phyloP scores from a whole-genome alignment of 1,140 invertebrate genomes.

The Drosophila miranda region DNA sequence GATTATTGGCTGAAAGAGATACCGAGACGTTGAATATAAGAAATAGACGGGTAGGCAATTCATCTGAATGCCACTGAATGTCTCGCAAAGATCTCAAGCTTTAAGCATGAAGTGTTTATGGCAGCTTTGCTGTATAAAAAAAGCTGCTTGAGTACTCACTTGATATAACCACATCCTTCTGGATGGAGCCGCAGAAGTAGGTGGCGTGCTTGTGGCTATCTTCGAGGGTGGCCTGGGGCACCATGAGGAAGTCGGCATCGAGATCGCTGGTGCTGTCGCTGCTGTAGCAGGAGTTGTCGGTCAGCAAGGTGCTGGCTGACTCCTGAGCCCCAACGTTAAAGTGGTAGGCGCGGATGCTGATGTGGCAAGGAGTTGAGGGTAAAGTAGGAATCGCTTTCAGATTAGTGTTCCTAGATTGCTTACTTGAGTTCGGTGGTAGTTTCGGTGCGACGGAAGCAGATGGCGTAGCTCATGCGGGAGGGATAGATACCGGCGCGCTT shows the following conservation, averaged over 20 bases:
- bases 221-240: slow-evolving; percentile 66
- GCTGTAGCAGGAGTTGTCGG: slow-evolving; percentile 62
- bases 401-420: no score
- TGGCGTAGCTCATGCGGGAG: slow-evolving; percentile 71
- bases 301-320: slow-evolving; percentile 32
- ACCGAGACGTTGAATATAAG: not conserved
- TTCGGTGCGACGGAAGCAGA: slow-evolving; percentile 62
- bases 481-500: slow-evolving; percentile 67
- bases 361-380: no score
- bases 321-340: slow-evolving; percentile 61
- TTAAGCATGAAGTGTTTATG: not conserved
- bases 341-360: slow-evolving; percentile 58
- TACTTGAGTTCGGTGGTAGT: slow-evolving; percentile 13
- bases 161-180: slow-evolving; percentile 56
- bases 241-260: slow-evolving; percentile 70
- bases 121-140: slow-evolving; percentile 14
- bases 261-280: slow-evolving; percentile 34
- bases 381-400: no score
- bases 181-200: slow-evolving; percentile 75
- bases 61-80: no score
- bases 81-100: no score
- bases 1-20: slow-evolving; percentile 61
- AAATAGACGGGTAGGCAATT: no score
- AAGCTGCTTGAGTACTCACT: slow-evolving; percentile 55
- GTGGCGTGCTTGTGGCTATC: slow-evolving; percentile 59